Percentiles rank a stretch among this genome's conserved stretches.
These are phyloP conservation scores for Labrus mixtus DNA, from an alignment of 2,113 vertebrate genomes.

Conservation along the genomic window DNA sequence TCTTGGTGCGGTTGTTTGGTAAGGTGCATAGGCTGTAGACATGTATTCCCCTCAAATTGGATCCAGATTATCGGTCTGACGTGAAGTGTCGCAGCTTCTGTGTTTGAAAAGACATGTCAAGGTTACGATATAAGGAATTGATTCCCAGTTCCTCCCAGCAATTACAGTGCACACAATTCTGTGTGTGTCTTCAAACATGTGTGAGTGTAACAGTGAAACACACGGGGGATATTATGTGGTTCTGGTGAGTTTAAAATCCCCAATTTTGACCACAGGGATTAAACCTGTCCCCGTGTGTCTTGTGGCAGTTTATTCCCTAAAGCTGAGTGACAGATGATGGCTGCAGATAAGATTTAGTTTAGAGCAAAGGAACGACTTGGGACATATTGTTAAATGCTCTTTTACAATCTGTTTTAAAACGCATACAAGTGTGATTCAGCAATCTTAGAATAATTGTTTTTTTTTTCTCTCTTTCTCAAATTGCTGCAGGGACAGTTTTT, in stretches of 20 bases:
- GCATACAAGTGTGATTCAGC: too few relatives aligned
- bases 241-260: constrained; percentile 31
- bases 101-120: too few relatives aligned
- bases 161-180: background rate
- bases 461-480: constrained; percentile 5
- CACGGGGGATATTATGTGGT: background rate
- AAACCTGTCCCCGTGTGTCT: constrained; percentile 23
- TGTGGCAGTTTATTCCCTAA: constrained; percentile 5
- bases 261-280: constrained; percentile 38
- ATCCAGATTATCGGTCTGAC: too few relatives aligned
- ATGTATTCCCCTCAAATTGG: too few relatives aligned
- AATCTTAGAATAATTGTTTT: background rate
- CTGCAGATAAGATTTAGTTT: constrained; percentile 5
- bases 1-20: too few relatives aligned
- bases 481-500: constrained; percentile 14
- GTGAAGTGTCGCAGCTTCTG: too few relatives aligned
- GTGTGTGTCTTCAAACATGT: background rate
- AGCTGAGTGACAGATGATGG: constrained; percentile 8
- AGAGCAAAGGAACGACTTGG: background rate
- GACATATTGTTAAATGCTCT: background rate
- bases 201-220: background rate
- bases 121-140: background rate
- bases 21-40: too few relatives aligned
- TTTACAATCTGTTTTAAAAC: constrained; percentile 7
- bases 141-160: background rate